Percentiles rank a stretch among this genome's conserved stretches.
These are phyloP conservation scores for Hemicordylus capensis DNA, from an alignment of 2,113 vertebrate genomes.

Conservation along the genomic window DNA sequence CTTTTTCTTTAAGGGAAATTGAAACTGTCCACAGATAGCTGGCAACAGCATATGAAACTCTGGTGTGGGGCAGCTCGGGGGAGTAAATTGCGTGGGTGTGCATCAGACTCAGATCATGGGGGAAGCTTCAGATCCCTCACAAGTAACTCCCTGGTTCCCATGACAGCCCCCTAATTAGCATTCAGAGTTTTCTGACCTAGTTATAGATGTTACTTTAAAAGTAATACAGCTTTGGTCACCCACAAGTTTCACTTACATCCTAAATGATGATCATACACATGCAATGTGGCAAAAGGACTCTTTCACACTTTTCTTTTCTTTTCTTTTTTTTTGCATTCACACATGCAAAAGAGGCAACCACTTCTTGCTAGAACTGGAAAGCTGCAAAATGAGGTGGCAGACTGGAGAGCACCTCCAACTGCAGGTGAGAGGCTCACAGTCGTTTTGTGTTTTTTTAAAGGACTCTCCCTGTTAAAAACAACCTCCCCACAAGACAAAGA, in stretches of 20 bases:
- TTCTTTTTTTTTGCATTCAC: neutral
- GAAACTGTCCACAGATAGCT: neutral
- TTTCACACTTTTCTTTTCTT: neutral
- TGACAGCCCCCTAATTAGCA: neutral
- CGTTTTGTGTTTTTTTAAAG: neutral
- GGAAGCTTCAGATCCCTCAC: neutral
- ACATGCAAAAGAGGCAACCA: neutral
- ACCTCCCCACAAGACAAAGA: neutral
- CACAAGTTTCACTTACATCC: too few relatives aligned
- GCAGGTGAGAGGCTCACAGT: neutral
- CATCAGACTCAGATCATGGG: too few relatives aligned
- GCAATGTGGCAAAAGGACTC: too few relatives aligned
- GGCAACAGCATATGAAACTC: neutral
- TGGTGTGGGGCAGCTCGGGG: neutral
- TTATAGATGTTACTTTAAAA: neutral
- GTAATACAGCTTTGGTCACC: too few relatives aligned
- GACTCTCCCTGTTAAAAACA: neutral
- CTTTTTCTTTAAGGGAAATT: neutral
- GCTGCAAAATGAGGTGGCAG: neutral
- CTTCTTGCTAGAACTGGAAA: neutral
- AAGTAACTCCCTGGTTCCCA: neutral
- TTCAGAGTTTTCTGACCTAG: neutral
- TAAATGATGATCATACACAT: too few relatives aligned
- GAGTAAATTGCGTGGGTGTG: neutral
- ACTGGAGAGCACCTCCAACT: neutral